Percentiles rank a stretch among this genome's conserved stretches.
phyloP scores from a whole-genome alignment of 2,888 invertebrate genomes.

The Cheilosia urbana region DNA sequence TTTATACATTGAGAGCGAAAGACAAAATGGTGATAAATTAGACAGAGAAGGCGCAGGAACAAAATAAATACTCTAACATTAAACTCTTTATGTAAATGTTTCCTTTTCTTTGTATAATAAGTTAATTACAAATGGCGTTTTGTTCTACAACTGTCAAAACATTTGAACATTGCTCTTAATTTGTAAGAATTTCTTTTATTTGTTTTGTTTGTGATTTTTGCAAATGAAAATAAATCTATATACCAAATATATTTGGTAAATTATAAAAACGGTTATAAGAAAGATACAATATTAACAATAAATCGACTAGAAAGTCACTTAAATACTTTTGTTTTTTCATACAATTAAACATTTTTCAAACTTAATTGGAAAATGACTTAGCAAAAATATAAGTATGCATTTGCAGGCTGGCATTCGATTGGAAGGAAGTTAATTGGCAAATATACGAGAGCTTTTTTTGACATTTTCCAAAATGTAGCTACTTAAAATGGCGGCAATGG shows the following conservation, averaged over 20 bases:
- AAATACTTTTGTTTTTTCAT: constrained; percentile 7
- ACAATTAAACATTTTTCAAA: not conserved
- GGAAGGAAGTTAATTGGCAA: too few species aligned
- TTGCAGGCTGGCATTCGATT: not conserved
- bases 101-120: constrained; percentile 21
- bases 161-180: constrained; percentile 34
- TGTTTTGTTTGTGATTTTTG: constrained; percentile 2
- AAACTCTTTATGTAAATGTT: constrained; percentile 9
- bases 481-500: too few species aligned
- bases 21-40: constrained; percentile 36
- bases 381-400: constrained; percentile 1
- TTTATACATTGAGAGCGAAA: constrained; percentile 49
- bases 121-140: constrained; percentile 41
- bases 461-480: too few species aligned
- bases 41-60: constrained; percentile 29
- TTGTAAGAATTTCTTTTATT: not conserved
- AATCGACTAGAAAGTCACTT: constrained; percentile 49
- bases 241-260: constrained; percentile 21
- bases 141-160: constrained; percentile 3
- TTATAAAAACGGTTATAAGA: not conserved
- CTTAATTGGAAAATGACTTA: constrained; percentile 9
- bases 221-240: not conserved
- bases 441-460: too few species aligned
- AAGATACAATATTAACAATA: constrained; percentile 14
- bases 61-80: constrained; percentile 38